phyloP scores from a whole-genome alignment of 2,113 vertebrate species.

The Melanerpes formicivorus region DNA sequence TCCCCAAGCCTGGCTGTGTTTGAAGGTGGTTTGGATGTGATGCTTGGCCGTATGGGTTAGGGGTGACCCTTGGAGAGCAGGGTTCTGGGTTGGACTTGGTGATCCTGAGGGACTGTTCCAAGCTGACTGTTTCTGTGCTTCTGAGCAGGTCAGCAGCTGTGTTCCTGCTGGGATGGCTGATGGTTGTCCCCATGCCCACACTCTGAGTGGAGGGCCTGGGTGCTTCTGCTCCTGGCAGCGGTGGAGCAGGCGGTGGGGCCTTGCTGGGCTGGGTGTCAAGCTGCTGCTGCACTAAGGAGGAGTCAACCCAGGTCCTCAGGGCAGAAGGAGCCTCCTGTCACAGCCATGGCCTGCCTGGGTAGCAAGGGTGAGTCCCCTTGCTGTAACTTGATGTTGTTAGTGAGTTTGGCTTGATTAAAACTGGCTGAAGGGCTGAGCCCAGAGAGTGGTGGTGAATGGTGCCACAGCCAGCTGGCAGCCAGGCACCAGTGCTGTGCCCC shows the following conservation, averaged over 20 bases:
- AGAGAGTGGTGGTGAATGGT: no score
- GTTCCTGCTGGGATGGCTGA: neutral
- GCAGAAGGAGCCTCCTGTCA: neutral
- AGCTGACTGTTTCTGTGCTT: no score
- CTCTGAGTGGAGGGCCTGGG: neutral
- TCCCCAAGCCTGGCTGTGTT: no score
- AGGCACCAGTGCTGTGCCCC: no score
- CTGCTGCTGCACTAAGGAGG: rapidly evolving
- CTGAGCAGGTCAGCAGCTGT: neutral
- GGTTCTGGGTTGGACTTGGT: no score
- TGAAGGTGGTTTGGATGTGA: no score
- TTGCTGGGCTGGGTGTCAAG: neutral
- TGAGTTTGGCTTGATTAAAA: neutral
- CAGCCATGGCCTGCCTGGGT: neutral
- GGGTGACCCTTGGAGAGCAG: no score
- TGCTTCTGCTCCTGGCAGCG: neutral
- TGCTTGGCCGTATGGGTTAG: no score
- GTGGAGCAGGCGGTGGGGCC: neutral
- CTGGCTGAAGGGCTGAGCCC: no score
- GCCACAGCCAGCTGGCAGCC: no score
- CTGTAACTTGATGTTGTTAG: neutral
- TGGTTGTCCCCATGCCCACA: neutral
- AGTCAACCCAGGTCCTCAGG: rapidly evolving
- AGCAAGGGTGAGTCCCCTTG: neutral
- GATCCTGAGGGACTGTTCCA: no score